Evolutionary conservation across 2,888 invertebrate genomes (phyloP).

Genomic region (Erebia ligea): DNA sequence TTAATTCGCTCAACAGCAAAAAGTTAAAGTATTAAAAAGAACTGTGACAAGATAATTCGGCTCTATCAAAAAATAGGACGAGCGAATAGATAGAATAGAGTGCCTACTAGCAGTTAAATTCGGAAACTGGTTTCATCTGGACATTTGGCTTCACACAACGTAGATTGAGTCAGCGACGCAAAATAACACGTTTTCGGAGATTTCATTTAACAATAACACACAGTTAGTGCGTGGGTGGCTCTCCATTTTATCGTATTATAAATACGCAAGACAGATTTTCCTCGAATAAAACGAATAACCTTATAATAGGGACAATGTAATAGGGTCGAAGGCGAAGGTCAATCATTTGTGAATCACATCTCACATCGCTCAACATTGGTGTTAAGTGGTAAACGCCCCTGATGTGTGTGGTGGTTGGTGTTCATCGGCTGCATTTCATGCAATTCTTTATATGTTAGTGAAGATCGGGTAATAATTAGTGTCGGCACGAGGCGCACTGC

Average conservation of each 20-base stretch:
- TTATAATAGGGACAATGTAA: constrained; percentile 40
- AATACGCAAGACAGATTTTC: constrained; percentile 5
- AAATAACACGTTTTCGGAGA: constrained; percentile 67
- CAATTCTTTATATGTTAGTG: constrained; percentile 54
- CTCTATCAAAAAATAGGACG: constrained; percentile 8
- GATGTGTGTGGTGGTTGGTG: constrained; percentile 36
- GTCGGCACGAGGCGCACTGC: constrained; percentile 53
- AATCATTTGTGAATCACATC: constrained; percentile 50
- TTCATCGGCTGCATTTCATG: constrained; percentile 37
- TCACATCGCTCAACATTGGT: constrained; percentile 31
- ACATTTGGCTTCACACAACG: constrained; percentile 20
- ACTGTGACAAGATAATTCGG: constrained; percentile 3
- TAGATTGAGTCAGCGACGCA: constrained; percentile 59
- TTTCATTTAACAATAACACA: constrained; percentile 70
- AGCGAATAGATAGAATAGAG: background rate
- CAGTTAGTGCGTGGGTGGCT: constrained; percentile 72
- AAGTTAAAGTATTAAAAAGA: constrained; percentile 10
- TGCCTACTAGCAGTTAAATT: background rate
- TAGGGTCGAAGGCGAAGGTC: constrained; percentile 51
- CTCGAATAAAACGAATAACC: constrained; percentile 35
- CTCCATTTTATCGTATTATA: constrained; percentile 47
- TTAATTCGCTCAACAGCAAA: constrained; percentile 20
- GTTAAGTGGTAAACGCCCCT: constrained; percentile 20
- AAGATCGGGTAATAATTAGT: constrained; percentile 63
- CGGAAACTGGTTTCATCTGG: constrained; percentile 21